phyloP scores from a whole-genome alignment of 1,140 invertebrate species.

The Diachasmimorpha longicaudata region DNA sequence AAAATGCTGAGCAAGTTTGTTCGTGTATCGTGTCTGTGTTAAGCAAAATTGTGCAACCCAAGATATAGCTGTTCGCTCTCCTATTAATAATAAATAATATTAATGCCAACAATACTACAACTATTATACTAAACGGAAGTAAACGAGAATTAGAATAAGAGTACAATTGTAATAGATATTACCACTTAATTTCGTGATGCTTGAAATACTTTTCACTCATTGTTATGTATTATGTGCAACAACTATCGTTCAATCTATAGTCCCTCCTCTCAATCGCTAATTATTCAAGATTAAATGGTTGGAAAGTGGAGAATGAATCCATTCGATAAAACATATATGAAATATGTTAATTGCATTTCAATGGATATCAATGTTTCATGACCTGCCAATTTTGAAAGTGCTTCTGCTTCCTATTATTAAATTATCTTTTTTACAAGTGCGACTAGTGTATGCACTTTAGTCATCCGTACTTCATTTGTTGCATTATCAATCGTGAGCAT shows the following conservation, averaged over 20 bases:
- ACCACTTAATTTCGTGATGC: slow-evolving; percentile 32
- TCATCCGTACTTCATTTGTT: slow-evolving; percentile 9
- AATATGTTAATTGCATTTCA: slow-evolving; percentile 14
- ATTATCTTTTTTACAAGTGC: slow-evolving; percentile 20
- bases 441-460: neutral
- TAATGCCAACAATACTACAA: slow-evolving; percentile 24
- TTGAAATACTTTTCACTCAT: slow-evolving; percentile 32
- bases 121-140: slow-evolving; percentile 25
- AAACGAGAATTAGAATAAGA: slow-evolving; percentile 15
- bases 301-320: neutral
- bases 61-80: slow-evolving; percentile 24
- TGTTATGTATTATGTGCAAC: slow-evolving; percentile 19
- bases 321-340: slow-evolving; percentile 16
- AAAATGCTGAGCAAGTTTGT: slow-evolving; percentile 34
- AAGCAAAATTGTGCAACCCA: slow-evolving; percentile 29
- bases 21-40: slow-evolving; percentile 60
- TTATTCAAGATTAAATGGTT: slow-evolving; percentile 14
- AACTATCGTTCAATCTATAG: neutral
- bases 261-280: neutral
- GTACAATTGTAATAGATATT: slow-evolving; percentile 28
- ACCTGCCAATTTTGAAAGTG: neutral
- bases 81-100: slow-evolving; percentile 29
- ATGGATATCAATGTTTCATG: neutral
- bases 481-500: neutral
- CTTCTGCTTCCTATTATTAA: neutral